A percentile compares a stretch with the other conserved stretches of the same genome.
phyloP scores from a whole-genome alignment of 2,113 vertebrate species.

The Grus americana region DNA sequence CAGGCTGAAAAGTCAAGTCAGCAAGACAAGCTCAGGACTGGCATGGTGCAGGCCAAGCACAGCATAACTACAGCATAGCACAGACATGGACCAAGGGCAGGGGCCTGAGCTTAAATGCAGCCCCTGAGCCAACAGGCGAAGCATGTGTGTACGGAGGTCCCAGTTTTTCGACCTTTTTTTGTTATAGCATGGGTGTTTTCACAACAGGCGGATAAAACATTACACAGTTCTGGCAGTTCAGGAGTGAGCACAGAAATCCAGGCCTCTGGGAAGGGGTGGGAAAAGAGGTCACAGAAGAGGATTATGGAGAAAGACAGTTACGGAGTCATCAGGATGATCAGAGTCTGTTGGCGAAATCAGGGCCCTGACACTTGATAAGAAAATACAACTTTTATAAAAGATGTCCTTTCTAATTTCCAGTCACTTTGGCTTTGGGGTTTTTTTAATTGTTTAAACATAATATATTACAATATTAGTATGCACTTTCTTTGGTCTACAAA shows the following conservation, averaged over 20 bases:
- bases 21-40: not conserved
- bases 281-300: not conserved
- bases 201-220: not conserved
- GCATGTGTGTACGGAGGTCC: not conserved
- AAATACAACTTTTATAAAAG: not conserved
- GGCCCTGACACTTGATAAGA: not conserved
- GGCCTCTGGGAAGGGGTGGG: not conserved
- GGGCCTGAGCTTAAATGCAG: not conserved
- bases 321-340: not conserved
- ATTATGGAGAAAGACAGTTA: not conserved
- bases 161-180: not conserved
- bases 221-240: not conserved
- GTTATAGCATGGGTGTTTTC: not conserved
- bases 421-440: not conserved
- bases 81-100: not conserved
- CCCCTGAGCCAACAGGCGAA: rapidly evolving
- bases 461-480: not conserved
- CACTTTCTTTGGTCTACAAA: not conserved
- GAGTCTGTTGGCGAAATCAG: not conserved
- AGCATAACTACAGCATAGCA: not conserved
- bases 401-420: not conserved
- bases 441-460: not conserved
- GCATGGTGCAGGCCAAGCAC: not conserved
- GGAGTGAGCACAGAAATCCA: not conserved
- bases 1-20: not conserved